These are phyloP conservation scores for Platysternon megacephalum DNA, from an alignment of 2,113 vertebrate genomes.

Conservation along the genomic window DNA sequence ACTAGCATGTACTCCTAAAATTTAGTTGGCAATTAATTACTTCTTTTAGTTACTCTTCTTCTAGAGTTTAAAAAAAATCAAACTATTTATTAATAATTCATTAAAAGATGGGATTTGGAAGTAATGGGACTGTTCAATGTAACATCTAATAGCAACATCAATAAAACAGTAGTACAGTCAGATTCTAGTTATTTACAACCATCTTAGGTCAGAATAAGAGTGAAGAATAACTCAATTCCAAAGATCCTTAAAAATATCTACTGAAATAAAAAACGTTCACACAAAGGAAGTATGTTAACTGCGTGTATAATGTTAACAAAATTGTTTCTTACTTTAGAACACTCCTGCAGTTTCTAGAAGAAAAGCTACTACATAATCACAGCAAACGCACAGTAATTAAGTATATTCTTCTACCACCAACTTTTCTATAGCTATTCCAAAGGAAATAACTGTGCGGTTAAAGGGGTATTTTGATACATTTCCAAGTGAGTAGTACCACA, in stretches of 20 bases:
- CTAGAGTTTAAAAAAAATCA: not conserved
- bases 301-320: not conserved
- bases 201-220: not conserved
- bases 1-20: not conserved
- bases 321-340: not conserved
- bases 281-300: fast-evolving
- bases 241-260: not conserved
- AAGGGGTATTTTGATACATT: not conserved
- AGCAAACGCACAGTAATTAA: not conserved
- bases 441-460: slow-evolving; percentile 19
- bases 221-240: fast-evolving
- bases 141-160: not conserved
- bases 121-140: not conserved
- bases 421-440: not conserved
- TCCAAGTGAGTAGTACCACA: not conserved
- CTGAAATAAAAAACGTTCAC: not conserved
- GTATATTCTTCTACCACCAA: not conserved
- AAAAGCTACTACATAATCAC: not conserved
- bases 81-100: not conserved
- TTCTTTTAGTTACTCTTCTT: not conserved
- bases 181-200: not conserved
- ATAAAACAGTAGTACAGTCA: not conserved
- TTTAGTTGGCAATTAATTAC: not conserved
- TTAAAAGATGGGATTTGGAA: not conserved
- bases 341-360: not conserved